Evolutionary conservation across 1,140 invertebrate species (phyloP).

Genomic region (Conus betulinus): DNA sequence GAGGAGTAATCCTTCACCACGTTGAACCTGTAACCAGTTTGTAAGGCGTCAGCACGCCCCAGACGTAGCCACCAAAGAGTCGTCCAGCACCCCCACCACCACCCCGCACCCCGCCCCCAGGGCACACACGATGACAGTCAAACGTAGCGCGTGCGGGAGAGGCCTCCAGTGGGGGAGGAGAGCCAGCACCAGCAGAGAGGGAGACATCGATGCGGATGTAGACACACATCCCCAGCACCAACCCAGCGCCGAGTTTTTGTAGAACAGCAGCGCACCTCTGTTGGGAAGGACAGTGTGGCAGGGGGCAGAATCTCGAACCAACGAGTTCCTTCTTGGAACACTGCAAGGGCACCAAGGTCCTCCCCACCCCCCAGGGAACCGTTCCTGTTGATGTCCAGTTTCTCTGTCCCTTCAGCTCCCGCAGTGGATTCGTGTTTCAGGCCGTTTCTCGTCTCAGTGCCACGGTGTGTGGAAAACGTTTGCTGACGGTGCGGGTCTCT

Average conservation of each 20-base stretch:
- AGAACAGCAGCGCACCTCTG: no score
- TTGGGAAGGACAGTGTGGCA: no score
- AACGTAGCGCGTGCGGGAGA: not conserved
- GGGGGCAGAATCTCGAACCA: no score
- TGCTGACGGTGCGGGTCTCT: no score
- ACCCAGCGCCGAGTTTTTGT: constrained; percentile 42
- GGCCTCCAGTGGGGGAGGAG: constrained; percentile 27
- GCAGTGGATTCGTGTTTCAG: no score
- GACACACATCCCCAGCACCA: constrained; percentile 52
- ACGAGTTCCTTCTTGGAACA: no score
- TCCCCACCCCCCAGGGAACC: no score
- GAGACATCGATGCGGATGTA: constrained; percentile 60
- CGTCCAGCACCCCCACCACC: constrained; percentile 54
- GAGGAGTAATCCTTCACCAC: constrained; percentile 51
- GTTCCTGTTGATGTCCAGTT: no score
- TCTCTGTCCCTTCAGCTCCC: no score
- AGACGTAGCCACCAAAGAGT: constrained; percentile 57
- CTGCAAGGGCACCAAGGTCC: no score
- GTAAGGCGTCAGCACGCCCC: constrained; percentile 56
- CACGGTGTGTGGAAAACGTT: no score
- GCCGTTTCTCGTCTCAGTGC: no score
- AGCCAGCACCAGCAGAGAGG: constrained; percentile 46
- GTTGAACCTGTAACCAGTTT: constrained; percentile 69
- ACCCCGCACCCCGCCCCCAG: constrained; percentile 32
- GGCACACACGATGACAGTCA: not conserved